A percentile compares a stretch with the other conserved stretches of the same genome.
These are phyloP conservation scores for Carassius gibelio DNA, from an alignment of 2,113 vertebrate genomes.

Conservation along the genomic window DNA sequence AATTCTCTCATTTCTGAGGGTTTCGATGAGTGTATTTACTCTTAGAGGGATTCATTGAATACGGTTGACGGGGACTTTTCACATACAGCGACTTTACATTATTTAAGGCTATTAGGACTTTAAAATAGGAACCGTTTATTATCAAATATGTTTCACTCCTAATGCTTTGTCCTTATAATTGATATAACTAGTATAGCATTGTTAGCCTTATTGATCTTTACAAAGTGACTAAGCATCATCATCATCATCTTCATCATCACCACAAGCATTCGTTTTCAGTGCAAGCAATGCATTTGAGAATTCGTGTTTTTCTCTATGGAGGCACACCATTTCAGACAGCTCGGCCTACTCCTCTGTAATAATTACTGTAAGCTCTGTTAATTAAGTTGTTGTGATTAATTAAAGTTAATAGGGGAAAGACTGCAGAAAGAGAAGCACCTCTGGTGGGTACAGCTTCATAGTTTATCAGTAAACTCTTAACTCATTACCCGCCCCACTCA, in stretches of 20 bases:
- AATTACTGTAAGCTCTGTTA: slow-evolving; percentile 52
- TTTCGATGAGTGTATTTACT: slow-evolving; percentile 35
- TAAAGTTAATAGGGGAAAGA: slow-evolving; percentile 50
- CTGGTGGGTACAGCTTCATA: slow-evolving; percentile 47
- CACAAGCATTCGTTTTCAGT: neutral
- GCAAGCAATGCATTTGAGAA: slow-evolving; percentile 4
- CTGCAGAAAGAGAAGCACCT: slow-evolving; percentile 46
- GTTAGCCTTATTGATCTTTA: neutral
- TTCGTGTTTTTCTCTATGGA: slow-evolving; percentile 32
- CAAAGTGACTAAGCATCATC: neutral
- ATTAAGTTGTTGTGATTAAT: slow-evolving; percentile 58
- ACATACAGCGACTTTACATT: neutral
- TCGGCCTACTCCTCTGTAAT: slow-evolving; percentile 39
- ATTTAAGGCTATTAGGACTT: neutral
- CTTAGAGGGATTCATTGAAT: slow-evolving; percentile 16
- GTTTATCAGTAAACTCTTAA: slow-evolving; percentile 38
- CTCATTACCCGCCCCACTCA: slow-evolving; percentile 42
- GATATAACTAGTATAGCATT: neutral
- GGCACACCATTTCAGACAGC: slow-evolving; percentile 47
- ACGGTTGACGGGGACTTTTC: neutral
- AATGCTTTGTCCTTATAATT: neutral
- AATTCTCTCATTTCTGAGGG: slow-evolving; percentile 28
- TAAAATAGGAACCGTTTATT: neutral
- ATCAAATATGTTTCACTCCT: too few species aligned
- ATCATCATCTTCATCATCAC: neutral